These are phyloP conservation scores for Neolamprologus kungweensis DNA, from an alignment of 2,113 vertebrate species.

Conservation along the genomic window DNA sequence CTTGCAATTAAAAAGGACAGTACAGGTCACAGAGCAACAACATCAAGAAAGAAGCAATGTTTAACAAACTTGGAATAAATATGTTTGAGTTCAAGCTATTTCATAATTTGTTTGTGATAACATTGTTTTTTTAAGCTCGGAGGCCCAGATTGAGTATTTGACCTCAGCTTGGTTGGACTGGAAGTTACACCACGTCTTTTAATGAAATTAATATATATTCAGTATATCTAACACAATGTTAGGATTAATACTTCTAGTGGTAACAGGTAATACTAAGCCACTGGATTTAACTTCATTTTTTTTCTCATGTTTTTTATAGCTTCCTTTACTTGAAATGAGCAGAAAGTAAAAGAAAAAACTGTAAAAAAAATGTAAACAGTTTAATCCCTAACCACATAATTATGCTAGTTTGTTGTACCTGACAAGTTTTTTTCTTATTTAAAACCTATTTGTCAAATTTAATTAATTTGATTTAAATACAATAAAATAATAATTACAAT, in stretches of 20 bases:
- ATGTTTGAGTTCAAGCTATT: background rate
- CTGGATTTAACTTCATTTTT: background rate
- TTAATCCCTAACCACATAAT: background rate
- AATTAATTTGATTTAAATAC: background rate
- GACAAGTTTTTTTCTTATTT: background rate
- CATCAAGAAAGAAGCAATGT: background rate
- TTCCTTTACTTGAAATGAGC: background rate
- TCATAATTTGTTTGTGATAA: background rate
- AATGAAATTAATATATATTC: background rate
- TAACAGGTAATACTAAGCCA: background rate
- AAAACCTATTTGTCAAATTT: background rate
- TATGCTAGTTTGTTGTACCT: background rate
- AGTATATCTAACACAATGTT: background rate
- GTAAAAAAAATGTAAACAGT: background rate
- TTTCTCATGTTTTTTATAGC: background rate
- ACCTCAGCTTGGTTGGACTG: background rate
- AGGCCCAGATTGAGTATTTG: background rate
- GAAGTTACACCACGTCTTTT: background rate
- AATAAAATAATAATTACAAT: background rate
- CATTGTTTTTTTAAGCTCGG: background rate
- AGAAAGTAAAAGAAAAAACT: background rate
- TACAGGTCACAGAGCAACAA: background rate
- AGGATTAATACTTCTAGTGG: background rate
- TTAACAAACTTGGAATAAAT: background rate
- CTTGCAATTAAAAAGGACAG: background rate